Evolutionary conservation across 2,888 invertebrate genomes (phyloP).

Genomic region (Antheraea yamamai): DNA sequence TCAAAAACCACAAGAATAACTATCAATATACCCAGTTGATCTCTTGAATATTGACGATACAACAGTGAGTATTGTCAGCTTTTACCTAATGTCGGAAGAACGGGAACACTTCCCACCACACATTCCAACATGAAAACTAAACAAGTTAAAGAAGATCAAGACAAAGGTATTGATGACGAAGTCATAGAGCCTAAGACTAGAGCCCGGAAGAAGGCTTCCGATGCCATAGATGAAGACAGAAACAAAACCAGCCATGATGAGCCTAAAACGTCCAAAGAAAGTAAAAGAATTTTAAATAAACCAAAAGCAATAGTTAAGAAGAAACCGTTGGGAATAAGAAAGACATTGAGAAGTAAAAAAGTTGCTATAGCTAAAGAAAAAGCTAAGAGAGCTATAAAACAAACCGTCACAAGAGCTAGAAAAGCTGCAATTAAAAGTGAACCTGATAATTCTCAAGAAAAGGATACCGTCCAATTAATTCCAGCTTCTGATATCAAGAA

Average conservation of each 20-base stretch:
- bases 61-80: constrained; percentile 47
- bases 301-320: constrained; percentile 71
- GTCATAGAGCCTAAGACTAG: constrained; percentile 75
- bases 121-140: constrained; percentile 82
- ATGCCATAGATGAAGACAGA: constrained; percentile 66
- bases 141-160: constrained; percentile 72
- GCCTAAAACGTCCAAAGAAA: constrained; percentile 72
- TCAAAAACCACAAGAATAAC: constrained; percentile 27
- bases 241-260: constrained; percentile 66
- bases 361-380: constrained; percentile 60
- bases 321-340: constrained; percentile 72
- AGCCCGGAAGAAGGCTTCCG: constrained; percentile 75
- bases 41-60: constrained; percentile 46
- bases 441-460: constrained; percentile 61
- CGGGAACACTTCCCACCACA: constrained; percentile 70
- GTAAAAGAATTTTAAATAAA: constrained; percentile 63
- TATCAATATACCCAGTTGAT: constrained; percentile 38
- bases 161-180: constrained; percentile 74
- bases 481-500: constrained; percentile 74
- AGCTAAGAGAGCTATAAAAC: constrained; percentile 63
- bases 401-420: constrained; percentile 58
- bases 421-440: constrained; percentile 63
- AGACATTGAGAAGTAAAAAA: constrained; percentile 73
- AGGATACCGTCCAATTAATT: constrained; percentile 65
- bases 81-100: constrained; percentile 77